A percentile compares a stretch with the other conserved stretches of the same genome.
phyloP scores from a whole-genome alignment of 2,888 invertebrate genomes.

The Epinotia demarniana region DNA sequence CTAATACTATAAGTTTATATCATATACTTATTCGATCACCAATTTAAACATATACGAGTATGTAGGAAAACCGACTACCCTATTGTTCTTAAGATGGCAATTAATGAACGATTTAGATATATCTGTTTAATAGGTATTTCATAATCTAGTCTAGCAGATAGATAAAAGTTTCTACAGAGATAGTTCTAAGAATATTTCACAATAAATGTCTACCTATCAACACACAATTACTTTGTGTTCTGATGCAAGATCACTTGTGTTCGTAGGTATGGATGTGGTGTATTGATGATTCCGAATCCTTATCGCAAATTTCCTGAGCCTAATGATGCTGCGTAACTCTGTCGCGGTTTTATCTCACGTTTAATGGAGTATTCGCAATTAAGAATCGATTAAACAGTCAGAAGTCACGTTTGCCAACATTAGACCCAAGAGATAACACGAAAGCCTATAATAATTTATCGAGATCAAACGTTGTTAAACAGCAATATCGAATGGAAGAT shows the following conservation, averaged over 20 bases:
- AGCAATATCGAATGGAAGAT: not conserved
- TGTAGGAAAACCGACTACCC: not conserved
- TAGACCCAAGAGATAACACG: slow-evolving; percentile 59
- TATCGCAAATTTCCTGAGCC: slow-evolving; percentile 66
- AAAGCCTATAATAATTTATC: slow-evolving; percentile 24
- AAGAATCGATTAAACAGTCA: slow-evolving; percentile 78
- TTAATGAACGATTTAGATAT: slow-evolving; percentile 7
- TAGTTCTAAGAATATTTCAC: slow-evolving; percentile 1
- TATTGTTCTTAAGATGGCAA: not conserved
- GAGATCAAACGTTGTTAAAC: not conserved
- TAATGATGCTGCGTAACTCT: slow-evolving; percentile 62
- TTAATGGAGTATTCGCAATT: slow-evolving; percentile 80
- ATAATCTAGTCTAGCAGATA: slow-evolving; percentile 1
- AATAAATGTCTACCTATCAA: not conserved
- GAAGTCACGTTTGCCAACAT: slow-evolving; percentile 78
- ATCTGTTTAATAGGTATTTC: slow-evolving; percentile 11
- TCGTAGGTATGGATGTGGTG: slow-evolving; percentile 4
- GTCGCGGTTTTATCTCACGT: slow-evolving; percentile 74
- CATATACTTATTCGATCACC: not conserved
- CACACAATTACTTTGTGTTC: not conserved
- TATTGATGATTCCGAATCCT: slow-evolving; percentile 47
- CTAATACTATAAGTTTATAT: too few relatives aligned
- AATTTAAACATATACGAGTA: not conserved
- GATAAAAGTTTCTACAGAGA: slow-evolving; percentile 13
- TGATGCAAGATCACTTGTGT: not conserved